Evolutionary conservation across 2,797 vertebrate species (phyloP).

Genomic region (Gadopsis marmoratus): DNA sequence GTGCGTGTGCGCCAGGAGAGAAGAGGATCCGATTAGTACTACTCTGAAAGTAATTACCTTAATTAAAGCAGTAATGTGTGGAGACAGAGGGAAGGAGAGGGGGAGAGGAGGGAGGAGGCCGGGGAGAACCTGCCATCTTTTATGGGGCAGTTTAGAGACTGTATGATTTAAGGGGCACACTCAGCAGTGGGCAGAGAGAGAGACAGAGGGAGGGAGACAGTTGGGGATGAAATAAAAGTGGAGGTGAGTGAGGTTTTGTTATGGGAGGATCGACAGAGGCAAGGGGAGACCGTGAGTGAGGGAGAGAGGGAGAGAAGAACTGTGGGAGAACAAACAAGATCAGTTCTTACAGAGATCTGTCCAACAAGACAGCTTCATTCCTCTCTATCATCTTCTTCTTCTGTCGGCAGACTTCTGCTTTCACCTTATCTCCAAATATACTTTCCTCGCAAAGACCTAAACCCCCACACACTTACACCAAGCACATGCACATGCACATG

Average conservation of each 20-base stretch:
- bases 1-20: constrained; percentile 69
- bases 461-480: neutral
- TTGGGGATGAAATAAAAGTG: constrained; percentile 48
- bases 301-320: constrained; percentile 7
- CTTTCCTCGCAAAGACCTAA: neutral
- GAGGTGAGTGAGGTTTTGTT: constrained; percentile 53
- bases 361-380: constrained; percentile 14
- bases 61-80: constrained; percentile 89
- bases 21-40: constrained; percentile 86
- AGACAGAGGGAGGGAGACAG: constrained; percentile 13
- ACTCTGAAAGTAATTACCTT: constrained; percentile 90
- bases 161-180: constrained; percentile 84
- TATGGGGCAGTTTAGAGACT: constrained; percentile 85
- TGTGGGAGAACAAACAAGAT: constrained; percentile 15
- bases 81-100: constrained; percentile 68
- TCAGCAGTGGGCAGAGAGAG: constrained; percentile 54
- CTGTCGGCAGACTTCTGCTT: constrained; percentile 11
- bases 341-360: neutral
- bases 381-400: neutral
- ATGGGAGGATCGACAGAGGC: constrained; percentile 42
- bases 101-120: constrained; percentile 51
- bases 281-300: constrained; percentile 12
- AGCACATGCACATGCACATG: neutral
- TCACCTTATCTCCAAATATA: constrained; percentile 25
- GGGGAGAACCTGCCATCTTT: constrained; percentile 81